These are phyloP conservation scores for Halichondria panicea DNA, from an alignment of 37 sponge, comb jelly and placozoan species.

Conservation along the genomic window DNA sequence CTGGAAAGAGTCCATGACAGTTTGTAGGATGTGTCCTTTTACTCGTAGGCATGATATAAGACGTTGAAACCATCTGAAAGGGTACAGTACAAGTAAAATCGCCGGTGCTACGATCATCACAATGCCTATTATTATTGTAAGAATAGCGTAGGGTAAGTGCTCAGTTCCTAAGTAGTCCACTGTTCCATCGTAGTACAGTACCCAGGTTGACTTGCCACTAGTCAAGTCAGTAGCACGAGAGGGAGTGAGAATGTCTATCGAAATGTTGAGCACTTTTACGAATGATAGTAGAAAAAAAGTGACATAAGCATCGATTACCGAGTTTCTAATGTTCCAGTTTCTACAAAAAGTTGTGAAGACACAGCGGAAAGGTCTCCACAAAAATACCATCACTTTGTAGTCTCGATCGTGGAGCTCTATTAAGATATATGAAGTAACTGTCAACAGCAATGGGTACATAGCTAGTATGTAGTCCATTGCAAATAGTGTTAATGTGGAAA, in stretches of 20 bases:
- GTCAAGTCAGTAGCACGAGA: not conserved
- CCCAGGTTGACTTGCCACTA: not conserved
- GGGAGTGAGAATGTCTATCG: conserved; percentile 33
- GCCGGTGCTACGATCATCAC: conserved; percentile 35
- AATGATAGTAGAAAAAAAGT: conserved; percentile 54
- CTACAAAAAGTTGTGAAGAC: too few species aligned
- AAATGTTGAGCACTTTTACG: conserved; percentile 29
- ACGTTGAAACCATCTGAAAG: conserved; percentile 7
- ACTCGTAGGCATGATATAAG: not conserved
- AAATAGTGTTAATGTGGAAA: too few species aligned
- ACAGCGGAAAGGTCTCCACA: too few species aligned
- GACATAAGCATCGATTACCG: conserved; percentile 44
- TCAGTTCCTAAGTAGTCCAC: conserved; percentile 26
- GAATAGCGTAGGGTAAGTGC: conserved; percentile 37
- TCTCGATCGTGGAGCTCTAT: too few species aligned
- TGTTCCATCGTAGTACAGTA: conserved; percentile 35
- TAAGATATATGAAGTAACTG: too few species aligned
- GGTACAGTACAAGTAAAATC: conserved; percentile 24
- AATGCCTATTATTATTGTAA: conserved; percentile 8
- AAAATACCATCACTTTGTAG: too few species aligned
- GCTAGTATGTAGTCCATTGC: too few species aligned
- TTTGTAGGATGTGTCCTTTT: conserved; percentile 2
- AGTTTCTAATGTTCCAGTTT: conserved; percentile 26
- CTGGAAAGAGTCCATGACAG: conserved; percentile 54
- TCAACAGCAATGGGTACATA: too few species aligned